Base-by-base conservation (phyloP, 1,140 invertebrate species). In the Papilio dardanus region DNA sequence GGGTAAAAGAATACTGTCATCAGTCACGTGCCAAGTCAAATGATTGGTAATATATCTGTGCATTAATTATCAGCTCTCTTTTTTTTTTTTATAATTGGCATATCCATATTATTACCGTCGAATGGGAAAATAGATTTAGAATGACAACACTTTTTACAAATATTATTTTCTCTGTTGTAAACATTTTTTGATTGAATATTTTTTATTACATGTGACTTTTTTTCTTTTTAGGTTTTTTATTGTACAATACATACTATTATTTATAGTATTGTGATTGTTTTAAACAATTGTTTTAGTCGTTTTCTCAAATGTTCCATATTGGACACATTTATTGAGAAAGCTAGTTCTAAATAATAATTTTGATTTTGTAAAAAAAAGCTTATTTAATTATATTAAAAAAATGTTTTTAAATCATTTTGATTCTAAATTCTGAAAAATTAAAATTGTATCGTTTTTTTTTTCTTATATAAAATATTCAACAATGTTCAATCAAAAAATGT, bases 181-280 rank as follows among this genome's bases (percentile, higher is more conserved):
- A 35, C 33, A 30, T 19, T 19, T 67, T 67, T 35, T 35, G 65
- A 35, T 67, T 67, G 65, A 67, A 67, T 33, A 35, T 67, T 21
- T 16, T 31, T 42, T 35, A 35, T 6, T 37, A 37, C 8, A 37
- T 10, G 5, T 37, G 2, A 37, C 8, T 1, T 37, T n/a, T n/a
- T n/a, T n/a, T n/a, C n/a, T n/a, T n/a, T n/a, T n/a, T n/a, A n/a
- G n/a, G n/a, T n/a, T n/a, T n/a, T n/a, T n/a, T n/a, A n/a, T n/a
- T n/a, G 10, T 65, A 31, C 62, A 66, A 66, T 33, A 66, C 62
- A 66, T 33, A 66, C 62, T 66, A 66, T 66, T 66, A 30, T 30
- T 2, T n/a, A 66, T 66, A 66, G 62, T 66, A 33, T n/a, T 66
- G 62, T 66, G 2, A n/a, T 66, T 66, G 62, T 66, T 16, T 62